Conservation (phyloP, 2,113 vertebrate genomes). For the Oceanites oceanicus region DNA sequence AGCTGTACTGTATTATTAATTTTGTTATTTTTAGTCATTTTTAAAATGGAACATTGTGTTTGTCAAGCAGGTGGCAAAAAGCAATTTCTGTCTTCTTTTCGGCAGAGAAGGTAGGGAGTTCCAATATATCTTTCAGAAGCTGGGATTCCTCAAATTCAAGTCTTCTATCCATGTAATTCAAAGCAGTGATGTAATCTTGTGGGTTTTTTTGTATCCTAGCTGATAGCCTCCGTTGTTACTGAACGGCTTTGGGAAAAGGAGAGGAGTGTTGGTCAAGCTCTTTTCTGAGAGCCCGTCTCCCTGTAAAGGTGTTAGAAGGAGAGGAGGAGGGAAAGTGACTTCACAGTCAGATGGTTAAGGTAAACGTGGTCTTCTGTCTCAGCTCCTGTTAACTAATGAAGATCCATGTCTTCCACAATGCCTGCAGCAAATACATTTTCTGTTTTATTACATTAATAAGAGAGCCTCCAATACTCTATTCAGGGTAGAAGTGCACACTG, state of each 20-base stretch:
- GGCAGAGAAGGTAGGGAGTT: not conserved
- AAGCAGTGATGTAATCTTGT: not conserved
- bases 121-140: not conserved
- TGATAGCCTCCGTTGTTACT: not conserved
- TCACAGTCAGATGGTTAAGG: not conserved
- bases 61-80: not conserved
- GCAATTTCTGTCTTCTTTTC: not conserved
- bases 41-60: not conserved
- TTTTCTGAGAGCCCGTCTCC: rapidly evolving
- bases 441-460: not conserved
- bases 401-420: not conserved
- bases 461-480: not conserved
- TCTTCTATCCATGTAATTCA: not conserved
- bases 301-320: not conserved
- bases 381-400: not conserved
- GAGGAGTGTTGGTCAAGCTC: not conserved
- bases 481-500: not conserved
- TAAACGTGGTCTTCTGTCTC: not conserved
- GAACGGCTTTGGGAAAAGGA: not conserved
- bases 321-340: not conserved
- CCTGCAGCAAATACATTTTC: not conserved
- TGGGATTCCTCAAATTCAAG: not conserved
- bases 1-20: not conserved
- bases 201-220: not conserved
- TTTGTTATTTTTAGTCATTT: not conserved